Evolutionary conservation across 2,113 vertebrate genomes (phyloP).

Genomic region (Brevimyrus niger): DNA sequence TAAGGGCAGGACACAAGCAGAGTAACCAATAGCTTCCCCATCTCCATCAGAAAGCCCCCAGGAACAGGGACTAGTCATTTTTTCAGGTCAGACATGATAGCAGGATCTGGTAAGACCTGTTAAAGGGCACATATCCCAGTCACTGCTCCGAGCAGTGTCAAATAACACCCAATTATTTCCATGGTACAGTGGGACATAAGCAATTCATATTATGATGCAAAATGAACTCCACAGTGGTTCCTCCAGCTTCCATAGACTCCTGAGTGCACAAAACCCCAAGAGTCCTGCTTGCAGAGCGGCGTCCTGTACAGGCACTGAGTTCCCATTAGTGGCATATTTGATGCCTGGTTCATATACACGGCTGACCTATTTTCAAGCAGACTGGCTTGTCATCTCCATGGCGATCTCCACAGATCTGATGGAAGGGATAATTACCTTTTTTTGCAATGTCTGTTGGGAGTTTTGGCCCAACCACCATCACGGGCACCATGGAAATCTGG

Average conservation of each 20-base stretch:
- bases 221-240: not conserved
- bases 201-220: not conserved
- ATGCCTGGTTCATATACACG: not conserved
- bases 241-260: not conserved
- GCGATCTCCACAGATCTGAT: constrained; percentile 6
- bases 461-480: not conserved
- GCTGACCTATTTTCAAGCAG: constrained; percentile 7
- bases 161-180: not conserved
- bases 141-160: not conserved
- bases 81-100: not conserved
- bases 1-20: not conserved
- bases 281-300: not conserved
- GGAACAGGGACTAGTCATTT: not conserved
- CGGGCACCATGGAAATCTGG: constrained; percentile 8
- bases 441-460: not conserved
- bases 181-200: not conserved
- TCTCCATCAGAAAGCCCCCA: not conserved
- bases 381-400: constrained; percentile 5
- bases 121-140: not conserved
- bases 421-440: constrained; percentile 17
- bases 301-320: not conserved
- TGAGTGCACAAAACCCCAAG: not conserved
- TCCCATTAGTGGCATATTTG: not conserved
- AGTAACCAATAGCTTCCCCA: not conserved
- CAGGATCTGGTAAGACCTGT: not conserved